phyloP scores from a whole-genome alignment of 2,797 vertebrate species.

The Dendrocincla tyrannina region DNA sequence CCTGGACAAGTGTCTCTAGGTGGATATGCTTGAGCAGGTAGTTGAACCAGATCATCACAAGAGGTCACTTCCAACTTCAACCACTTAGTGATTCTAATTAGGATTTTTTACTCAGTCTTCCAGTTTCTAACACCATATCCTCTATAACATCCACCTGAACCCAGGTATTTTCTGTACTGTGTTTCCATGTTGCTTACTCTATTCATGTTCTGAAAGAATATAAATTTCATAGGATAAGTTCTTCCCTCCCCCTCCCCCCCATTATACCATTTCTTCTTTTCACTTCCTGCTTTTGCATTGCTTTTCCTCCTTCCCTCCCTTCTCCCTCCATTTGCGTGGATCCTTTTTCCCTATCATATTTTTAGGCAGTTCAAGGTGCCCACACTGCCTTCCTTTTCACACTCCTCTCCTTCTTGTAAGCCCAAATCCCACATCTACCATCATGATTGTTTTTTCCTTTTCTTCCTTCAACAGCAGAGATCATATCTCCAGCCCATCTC shows the following conservation, averaged over 20 bases:
- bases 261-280: not conserved
- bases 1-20: too few relatives aligned
- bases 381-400: not conserved
- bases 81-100: too few relatives aligned
- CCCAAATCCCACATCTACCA: not conserved
- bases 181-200: not conserved
- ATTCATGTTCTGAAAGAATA: not conserved
- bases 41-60: too few relatives aligned
- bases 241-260: fast-evolving
- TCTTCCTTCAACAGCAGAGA: not conserved
- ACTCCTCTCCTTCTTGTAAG: not conserved
- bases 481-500: not conserved
- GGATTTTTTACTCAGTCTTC: too few relatives aligned
- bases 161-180: not conserved
- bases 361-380: not conserved
- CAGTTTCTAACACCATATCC: not conserved
- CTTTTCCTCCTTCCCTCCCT: not conserved
- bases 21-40: too few relatives aligned
- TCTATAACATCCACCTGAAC: not conserved
- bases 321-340: not conserved
- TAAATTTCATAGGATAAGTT: not conserved
- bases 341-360: not conserved
- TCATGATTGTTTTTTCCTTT: not conserved
- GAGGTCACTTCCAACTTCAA: too few relatives aligned
- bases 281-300: not conserved